Percentiles rank a stretch among this genome's conserved stretches.
phyloP scores from a whole-genome alignment of 2,113 vertebrate species.

The Verasper variegatus region DNA sequence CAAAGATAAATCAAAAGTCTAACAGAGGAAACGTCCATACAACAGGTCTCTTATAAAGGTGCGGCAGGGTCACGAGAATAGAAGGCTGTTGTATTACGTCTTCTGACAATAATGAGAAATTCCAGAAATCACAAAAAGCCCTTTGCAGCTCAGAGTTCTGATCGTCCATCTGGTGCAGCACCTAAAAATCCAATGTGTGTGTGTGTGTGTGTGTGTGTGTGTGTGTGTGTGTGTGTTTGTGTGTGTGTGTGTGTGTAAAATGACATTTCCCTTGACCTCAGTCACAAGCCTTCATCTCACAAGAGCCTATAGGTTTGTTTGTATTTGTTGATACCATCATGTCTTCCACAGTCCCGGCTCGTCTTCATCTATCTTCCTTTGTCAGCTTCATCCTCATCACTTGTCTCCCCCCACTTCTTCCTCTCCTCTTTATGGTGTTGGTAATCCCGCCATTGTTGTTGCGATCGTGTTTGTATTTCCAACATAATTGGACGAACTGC shows the following conservation, averaged over 20 bases:
- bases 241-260: slow-evolving; percentile 1
- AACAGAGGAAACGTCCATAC: too few relatives aligned
- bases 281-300: slow-evolving; percentile 8
- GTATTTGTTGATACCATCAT: slow-evolving; percentile 59
- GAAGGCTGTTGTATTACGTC: too few relatives aligned
- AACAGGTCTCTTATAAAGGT: too few relatives aligned
- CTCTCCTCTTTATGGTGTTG: slow-evolving; percentile 48
- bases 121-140: too few relatives aligned
- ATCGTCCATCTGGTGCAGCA: neutral
- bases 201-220: too few relatives aligned
- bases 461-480: slow-evolving; percentile 82
- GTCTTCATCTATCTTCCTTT: slow-evolving; percentile 59
- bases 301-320: slow-evolving; percentile 35
- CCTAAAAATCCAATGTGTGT: neutral
- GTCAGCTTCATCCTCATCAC: slow-evolving; percentile 68
- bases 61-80: too few relatives aligned
- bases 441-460: slow-evolving; percentile 83
- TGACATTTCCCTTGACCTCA: slow-evolving; percentile 30
- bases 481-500: slow-evolving; percentile 81
- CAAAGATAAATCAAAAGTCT: too few relatives aligned
- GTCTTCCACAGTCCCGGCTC: slow-evolving; percentile 53
- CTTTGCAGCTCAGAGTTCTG: neutral
- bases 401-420: slow-evolving; percentile 56
- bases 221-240: slow-evolving; percentile 6
- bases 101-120: too few relatives aligned